Evolutionary conservation across 2,113 vertebrate species (phyloP), one percentile per base, ranked within the genome.

Genomic region (Athene cunicularia): DNA sequence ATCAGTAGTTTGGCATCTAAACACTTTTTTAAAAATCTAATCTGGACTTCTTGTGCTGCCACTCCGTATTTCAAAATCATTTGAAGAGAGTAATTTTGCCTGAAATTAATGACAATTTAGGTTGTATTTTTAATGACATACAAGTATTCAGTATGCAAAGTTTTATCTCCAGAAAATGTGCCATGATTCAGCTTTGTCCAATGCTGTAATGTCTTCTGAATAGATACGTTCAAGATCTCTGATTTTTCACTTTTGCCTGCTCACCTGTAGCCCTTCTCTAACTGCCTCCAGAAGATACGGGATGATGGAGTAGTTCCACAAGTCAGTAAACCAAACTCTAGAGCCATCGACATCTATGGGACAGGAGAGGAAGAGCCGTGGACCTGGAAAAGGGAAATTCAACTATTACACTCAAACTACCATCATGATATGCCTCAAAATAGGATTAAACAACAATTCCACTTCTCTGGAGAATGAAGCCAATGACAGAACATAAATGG

Each of bases 301-400:
- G 95, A 99, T 99, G 93, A 99, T 99, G 58, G 99, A 99, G 97
- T 99, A 99, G 98, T 99, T 99, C 99, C 99, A 99, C 91, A 99
- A 97, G 93, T 99, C 99, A 1, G 99, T 99, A 98, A 99, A 99
- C 99, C 99, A 99, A 94, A 99, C 99, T 90, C 99, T 98, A 30
- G 99, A 99, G 53, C 99, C 99, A 50, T 99, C 99, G 85, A 99
- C 99, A 6, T 99, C 99, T 94, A 99, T 99, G 9, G 99, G 99
- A 91, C 99, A 99, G 1, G 99, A 99, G 79, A 99, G 98, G 97
- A 99, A 99, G 83, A 99, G 99, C 27, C 99, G 99, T 28, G 99
- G 99, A 77, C 99, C 99, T 99, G 83, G 15, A 93, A 43, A 43
- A 75, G 56, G n/a, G 49, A 96, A 82, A 95, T 81, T 49, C 52